phyloP scores from a whole-genome alignment of 2,888 invertebrate genomes.

The Lycaena phlaeas region DNA sequence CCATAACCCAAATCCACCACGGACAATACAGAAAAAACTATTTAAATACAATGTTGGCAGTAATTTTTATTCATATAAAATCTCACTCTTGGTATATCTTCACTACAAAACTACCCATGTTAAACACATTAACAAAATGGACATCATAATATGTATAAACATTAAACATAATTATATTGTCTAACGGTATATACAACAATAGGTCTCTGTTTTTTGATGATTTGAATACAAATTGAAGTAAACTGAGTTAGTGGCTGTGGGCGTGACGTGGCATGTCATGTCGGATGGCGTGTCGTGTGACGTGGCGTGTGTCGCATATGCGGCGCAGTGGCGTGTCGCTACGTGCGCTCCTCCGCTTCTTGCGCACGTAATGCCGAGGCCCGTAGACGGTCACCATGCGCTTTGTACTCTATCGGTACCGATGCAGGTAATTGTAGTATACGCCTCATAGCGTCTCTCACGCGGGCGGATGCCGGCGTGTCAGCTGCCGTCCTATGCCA shows the following conservation, averaged over 20 bases:
- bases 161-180: conserved; percentile 7
- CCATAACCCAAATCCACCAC: not conserved
- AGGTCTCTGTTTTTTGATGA: not conserved
- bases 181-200: conserved; percentile 6
- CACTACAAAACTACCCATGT: not conserved
- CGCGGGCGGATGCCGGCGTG: conserved; percentile 88
- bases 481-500: conserved; percentile 98
- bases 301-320: not conserved
- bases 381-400: conserved; percentile 44
- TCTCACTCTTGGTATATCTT: conserved; percentile 3
- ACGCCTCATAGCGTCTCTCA: conserved; percentile 94
- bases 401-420: conserved; percentile 95
- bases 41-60: not conserved
- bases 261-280: too few species aligned
- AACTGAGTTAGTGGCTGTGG: too few species aligned
- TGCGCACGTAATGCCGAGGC: conserved; percentile 21
- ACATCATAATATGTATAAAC: not conserved
- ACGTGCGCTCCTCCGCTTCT: conserved; percentile 14
- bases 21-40: not conserved
- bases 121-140: not conserved
- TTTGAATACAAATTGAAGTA: not conserved
- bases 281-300: not conserved
- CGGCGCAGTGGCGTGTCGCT: conserved; percentile 13
- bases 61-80: not conserved
- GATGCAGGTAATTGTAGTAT: conserved; percentile 95